Percentiles rank a stretch among this genome's conserved stretches.
Evolutionary conservation across 1,140 invertebrate species (phyloP).

Genomic region (Bombus breviceps): DNA sequence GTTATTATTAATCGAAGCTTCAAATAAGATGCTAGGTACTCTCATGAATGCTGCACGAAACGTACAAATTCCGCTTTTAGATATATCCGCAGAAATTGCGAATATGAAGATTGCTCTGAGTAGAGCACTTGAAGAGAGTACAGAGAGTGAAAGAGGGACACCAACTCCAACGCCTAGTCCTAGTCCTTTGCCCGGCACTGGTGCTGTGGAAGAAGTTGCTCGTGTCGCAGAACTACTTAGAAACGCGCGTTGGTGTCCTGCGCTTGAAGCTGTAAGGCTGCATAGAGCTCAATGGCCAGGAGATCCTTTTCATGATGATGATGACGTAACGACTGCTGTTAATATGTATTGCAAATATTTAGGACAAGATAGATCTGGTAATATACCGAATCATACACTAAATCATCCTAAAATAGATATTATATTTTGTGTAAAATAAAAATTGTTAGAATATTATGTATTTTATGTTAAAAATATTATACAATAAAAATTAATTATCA

Average conservation of each 20-base stretch:
- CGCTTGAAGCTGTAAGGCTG: conserved; percentile 85
- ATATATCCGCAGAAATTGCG: conserved; percentile 84
- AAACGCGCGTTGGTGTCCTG: conserved; percentile 86
- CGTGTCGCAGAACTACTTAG: conserved; percentile 85
- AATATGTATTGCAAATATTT: conserved; percentile 89
- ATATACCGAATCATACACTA: conserved; percentile 22
- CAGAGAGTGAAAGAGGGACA: conserved; percentile 84
- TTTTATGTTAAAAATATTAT: too few relatives aligned
- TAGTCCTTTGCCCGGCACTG: conserved; percentile 76
- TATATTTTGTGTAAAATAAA: too few relatives aligned
- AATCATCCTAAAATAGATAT: not conserved
- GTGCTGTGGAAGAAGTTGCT: conserved; percentile 83
- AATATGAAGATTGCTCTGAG: conserved; percentile 82
- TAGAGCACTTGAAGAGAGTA: conserved; percentile 83
- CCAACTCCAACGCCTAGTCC: conserved; percentile 83
- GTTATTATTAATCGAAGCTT: conserved; percentile 94
- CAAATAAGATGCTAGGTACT: conserved; percentile 92
- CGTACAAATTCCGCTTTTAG: conserved; percentile 83
- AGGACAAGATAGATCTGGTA: conserved; percentile 87
- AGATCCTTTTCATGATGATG: conserved; percentile 84
- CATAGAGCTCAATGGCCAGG: conserved; percentile 85
- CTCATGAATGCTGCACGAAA: conserved; percentile 84
- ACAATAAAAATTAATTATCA: not conserved
- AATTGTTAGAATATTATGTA: too few relatives aligned
- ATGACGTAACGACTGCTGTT: conserved; percentile 87